Percentiles rank a stretch among this genome's conserved stretches.
phyloP scores from a whole-genome alignment of 1,140 invertebrate species.

The Cylas formicarius region DNA sequence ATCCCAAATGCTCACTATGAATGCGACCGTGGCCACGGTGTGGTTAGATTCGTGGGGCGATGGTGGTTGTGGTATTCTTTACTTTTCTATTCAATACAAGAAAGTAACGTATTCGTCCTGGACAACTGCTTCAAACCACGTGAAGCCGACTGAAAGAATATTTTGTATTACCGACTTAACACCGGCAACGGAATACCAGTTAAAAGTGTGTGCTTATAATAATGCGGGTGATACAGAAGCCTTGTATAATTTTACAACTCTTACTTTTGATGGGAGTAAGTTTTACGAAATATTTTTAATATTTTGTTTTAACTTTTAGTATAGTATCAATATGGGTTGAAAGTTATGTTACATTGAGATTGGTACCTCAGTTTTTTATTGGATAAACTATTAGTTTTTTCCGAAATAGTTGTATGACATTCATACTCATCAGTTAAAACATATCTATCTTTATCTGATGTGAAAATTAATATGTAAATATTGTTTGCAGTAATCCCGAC shows the following conservation, averaged over 20 bases:
- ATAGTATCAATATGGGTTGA: no score
- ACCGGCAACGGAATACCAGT: constrained; percentile 78
- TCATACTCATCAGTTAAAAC: no score
- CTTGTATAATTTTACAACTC: constrained; percentile 80
- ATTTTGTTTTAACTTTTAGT: background rate
- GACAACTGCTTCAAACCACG: constrained; percentile 67
- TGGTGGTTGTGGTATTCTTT: constrained; percentile 80
- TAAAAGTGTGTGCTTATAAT: constrained; percentile 83
- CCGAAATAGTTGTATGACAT: no score
- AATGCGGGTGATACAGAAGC: constrained; percentile 84
- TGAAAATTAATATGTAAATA: background rate
- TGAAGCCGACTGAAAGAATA: constrained; percentile 66
- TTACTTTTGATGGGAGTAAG: constrained; percentile 65
- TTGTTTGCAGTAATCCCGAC: constrained; percentile 49
- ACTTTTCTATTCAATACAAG: constrained; percentile 78
- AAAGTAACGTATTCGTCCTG: constrained; percentile 45
- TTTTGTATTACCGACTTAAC: constrained; percentile 73
- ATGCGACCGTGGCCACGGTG: constrained; percentile 81
- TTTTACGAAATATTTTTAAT: constrained; percentile 7
- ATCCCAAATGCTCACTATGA: constrained; percentile 76
- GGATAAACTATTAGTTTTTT: no score
- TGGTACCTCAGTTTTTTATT: no score
- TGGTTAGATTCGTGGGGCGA: constrained; percentile 84
- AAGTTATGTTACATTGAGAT: no score
- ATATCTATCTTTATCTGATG: no score